Conservation (phyloP, 2,113 vertebrate species). For the Haemorhous mexicanus region DNA sequence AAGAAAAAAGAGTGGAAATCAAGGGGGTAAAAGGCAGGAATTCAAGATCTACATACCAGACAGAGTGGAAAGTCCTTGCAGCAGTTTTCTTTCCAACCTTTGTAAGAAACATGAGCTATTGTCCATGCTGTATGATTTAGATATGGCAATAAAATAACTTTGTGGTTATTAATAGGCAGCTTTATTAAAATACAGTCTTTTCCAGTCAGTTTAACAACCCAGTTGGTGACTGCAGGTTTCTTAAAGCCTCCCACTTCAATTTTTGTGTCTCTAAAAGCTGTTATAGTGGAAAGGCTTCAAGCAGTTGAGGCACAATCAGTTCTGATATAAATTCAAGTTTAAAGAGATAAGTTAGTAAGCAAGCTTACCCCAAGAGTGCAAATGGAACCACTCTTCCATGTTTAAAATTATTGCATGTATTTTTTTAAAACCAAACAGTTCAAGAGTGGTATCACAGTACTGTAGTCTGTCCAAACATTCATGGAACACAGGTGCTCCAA, state of each 20-base stretch:
- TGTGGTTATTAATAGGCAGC: not conserved
- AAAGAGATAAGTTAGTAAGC: not conserved
- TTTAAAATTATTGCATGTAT: not conserved
- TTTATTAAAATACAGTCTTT: conserved; percentile 47
- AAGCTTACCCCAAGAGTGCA: conserved; percentile 12
- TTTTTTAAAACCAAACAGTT: not conserved
- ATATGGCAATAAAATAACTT: not conserved
- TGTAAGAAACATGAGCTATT: not conserved
- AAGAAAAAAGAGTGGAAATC: not conserved
- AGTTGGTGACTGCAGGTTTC: not conserved
- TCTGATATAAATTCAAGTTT: conserved; percentile 13
- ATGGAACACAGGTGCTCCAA: not conserved
- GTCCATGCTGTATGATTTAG: not conserved
- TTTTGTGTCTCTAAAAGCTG: not conserved
- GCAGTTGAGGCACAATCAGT: conserved; percentile 4
- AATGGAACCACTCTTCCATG: not conserved
- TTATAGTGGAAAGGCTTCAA: not conserved
- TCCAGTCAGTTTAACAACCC: conserved; percentile 5
- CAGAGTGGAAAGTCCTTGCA: not conserved
- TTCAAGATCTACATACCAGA: not conserved
- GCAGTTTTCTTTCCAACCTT: not conserved
- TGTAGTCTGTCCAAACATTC: not conserved
- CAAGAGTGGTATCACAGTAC: not conserved
- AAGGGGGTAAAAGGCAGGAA: not conserved
- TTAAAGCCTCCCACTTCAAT: not conserved